Base-by-base conservation (phyloP, 2,888 invertebrate genomes). In the Prosopocoilus inquinatus region DNA sequence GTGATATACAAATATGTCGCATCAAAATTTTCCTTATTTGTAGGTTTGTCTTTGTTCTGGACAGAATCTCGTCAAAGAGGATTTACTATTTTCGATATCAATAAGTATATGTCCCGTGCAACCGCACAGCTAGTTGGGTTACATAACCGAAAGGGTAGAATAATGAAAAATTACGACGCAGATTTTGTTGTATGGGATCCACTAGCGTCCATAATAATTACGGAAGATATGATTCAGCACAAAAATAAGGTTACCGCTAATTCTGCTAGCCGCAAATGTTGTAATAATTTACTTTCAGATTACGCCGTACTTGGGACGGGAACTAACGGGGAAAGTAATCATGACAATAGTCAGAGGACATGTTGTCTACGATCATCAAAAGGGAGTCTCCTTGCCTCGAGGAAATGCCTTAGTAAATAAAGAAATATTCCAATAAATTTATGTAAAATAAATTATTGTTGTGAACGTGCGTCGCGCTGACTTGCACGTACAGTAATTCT, bases 161-260 rank as follows among this genome's bases (percentile, higher is more conserved):
- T 90, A 28, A 76, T 78, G 45, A 77, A 78, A 3, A 87, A 87
- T 3, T 81, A 81, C 49, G 88, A 90, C 67, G 90, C 88, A 0
- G 90, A 90, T 70, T 81, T 90, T 44, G 84, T 89, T 48, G 80
- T 88, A 60, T 89, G 89, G 80, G 81, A 87, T 71, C 86, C 89
- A 1, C 82, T 87, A 2, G 81, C 80, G 44, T 77, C 78, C 20
- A 84, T 86, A 64, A 73, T 73, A 39, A 84, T 88, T 7, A 76
- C 78, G 9, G 69, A 80, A 47, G 80, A 82, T n/a, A 80, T 79
- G 20, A 83, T 88, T 60, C 77, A 81, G n/a, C 84, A 87, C 64
- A 84, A 86, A 63, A 87, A 88, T 71, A 89, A 88, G 81, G 86
- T 85, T 74, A 62, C 55, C 54, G 59, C 41, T 28, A 28, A 28